These are phyloP conservation scores for Sialia sialis DNA, from an alignment of 2,113 vertebrate genomes.

Conservation along the genomic window DNA sequence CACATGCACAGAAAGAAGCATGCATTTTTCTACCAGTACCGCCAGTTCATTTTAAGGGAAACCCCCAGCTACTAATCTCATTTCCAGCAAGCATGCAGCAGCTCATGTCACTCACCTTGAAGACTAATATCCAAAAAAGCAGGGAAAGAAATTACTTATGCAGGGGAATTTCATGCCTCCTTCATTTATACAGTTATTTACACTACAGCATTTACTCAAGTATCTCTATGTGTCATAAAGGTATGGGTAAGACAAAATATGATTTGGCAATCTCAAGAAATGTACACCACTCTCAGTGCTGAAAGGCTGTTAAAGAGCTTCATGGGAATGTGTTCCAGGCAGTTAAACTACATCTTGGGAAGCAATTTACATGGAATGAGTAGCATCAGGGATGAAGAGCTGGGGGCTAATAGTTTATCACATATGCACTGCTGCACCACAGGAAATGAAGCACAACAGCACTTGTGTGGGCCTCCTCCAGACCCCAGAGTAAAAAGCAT, in stretches of 20 bases:
- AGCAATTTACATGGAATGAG: background rate
- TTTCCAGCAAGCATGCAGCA: background rate
- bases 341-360: background rate
- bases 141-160: background rate
- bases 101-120: background rate
- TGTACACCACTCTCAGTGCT: rapidly evolving
- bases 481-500: background rate
- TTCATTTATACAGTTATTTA: background rate
- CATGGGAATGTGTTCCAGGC: background rate
- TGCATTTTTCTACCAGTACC: background rate
- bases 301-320: background rate
- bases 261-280: background rate
- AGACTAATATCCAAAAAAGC: background rate
- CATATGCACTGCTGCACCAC: background rate
- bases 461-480: background rate
- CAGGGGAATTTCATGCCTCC: background rate
- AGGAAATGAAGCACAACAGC: background rate
- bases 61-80: background rate
- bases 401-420: background rate
- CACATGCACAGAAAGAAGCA: background rate
- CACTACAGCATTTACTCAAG: background rate
- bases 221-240: background rate
- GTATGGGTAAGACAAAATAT: background rate
- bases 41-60: background rate
- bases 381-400: background rate